A percentile compares a stretch with the other conserved stretches of the same genome.
phyloP scores from a whole-genome alignment of 2,797 vertebrate species.

The Hylomyscus alleni region DNA sequence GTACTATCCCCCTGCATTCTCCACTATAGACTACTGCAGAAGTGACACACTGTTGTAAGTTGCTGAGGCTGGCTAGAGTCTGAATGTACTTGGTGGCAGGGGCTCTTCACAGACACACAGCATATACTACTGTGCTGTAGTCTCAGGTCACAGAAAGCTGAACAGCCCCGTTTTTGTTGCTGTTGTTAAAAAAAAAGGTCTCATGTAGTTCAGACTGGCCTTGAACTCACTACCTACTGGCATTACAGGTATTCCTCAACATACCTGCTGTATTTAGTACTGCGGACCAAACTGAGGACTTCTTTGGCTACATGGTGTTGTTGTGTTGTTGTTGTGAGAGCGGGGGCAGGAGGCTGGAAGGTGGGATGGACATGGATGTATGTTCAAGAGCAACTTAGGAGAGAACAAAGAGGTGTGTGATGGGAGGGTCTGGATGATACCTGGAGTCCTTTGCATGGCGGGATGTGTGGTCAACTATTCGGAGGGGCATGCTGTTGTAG shows the following conservation, averaged over 20 bases:
- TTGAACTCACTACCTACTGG: neutral
- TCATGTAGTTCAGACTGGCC: neutral
- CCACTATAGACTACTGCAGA: neutral
- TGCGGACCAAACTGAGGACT: neutral
- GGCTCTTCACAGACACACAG: neutral
- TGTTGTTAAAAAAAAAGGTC: neutral
- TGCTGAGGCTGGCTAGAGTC: neutral
- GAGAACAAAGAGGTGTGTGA: neutral
- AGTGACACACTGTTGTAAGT: neutral
- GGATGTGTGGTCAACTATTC: neutral
- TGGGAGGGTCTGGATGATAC: neutral
- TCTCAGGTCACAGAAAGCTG: neutral
- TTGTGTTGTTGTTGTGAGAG: neutral
- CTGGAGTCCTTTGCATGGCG: neutral
- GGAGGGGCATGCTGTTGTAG: neutral
- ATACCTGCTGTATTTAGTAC: neutral
- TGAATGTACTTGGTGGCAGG: neutral
- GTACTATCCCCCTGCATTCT: slow-evolving; percentile 11
- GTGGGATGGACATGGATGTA: neutral
- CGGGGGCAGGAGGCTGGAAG: neutral
- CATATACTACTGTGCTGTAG: neutral
- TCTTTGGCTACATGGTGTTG: neutral
- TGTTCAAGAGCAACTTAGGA: neutral
- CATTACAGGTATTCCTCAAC: neutral
- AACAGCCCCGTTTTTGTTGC: neutral